Evolutionary conservation across 2,888 invertebrate species (phyloP).

Genomic region (Sminthurinus aureus): DNA sequence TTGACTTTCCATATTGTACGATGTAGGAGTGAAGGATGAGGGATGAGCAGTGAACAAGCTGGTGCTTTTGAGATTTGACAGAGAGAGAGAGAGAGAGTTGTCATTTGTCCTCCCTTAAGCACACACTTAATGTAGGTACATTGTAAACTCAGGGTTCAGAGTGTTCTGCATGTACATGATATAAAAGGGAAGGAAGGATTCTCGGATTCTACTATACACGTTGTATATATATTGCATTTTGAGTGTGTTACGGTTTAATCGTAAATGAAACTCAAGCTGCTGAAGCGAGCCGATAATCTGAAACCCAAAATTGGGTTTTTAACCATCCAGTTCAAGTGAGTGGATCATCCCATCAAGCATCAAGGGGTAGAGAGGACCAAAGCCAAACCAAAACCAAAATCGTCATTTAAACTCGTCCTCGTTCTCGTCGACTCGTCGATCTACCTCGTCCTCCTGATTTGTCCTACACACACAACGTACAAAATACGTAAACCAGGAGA

Average conservation of each 20-base stretch:
- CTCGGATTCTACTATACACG: neutral
- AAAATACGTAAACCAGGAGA: neutral
- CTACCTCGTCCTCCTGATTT: slow-evolving; percentile 3
- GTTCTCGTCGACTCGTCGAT: neutral
- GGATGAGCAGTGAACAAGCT: too few species aligned
- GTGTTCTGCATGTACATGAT: neutral
- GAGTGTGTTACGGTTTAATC: slow-evolving; percentile 28
- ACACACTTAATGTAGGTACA: neutral
- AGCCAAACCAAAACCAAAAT: slow-evolving; percentile 2
- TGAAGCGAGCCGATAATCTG: slow-evolving; percentile 43
- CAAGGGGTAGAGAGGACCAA: slow-evolving; percentile 11
- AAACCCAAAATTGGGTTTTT: slow-evolving; percentile 46
- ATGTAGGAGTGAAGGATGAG: slow-evolving; percentile 11
- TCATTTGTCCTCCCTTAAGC: neutral
- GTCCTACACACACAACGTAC: neutral
- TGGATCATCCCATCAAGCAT: slow-evolving; percentile 43
- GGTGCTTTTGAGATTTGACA: too few species aligned
- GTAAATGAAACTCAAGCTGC: slow-evolving; percentile 41
- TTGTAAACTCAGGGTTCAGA: neutral
- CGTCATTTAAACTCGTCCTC: slow-evolving; percentile 30
- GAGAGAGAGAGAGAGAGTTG: too few species aligned
- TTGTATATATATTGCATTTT: neutral
- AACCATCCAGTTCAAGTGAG: slow-evolving; percentile 38
- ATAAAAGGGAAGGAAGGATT: too few species aligned
- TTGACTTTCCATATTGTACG: slow-evolving; percentile 13